phyloP scores from a whole-genome alignment of 2,797 vertebrate genomes.

The Hirundo rustica region DNA sequence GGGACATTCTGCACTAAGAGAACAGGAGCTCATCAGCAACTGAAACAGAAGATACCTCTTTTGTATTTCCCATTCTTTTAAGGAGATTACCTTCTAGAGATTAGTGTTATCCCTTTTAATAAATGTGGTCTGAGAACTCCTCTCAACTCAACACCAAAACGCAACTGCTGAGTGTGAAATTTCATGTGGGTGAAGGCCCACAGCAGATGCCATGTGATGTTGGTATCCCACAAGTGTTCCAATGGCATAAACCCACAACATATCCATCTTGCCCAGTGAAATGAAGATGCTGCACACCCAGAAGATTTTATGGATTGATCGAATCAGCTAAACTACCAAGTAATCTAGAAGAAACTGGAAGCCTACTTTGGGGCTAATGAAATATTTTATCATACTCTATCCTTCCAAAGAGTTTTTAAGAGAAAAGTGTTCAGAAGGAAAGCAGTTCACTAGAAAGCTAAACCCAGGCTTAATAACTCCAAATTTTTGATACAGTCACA shows the following conservation, averaged over 20 bases:
- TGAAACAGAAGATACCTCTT: neutral
- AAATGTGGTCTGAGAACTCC: neutral
- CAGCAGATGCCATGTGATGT: rapidly evolving
- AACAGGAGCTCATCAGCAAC: neutral
- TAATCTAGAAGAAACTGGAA: neutral
- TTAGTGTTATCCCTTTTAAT: neutral
- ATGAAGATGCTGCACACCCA: neutral
- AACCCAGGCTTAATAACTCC: neutral
- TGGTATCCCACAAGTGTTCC: neutral
- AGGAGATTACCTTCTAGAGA: neutral
- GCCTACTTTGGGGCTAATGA: neutral
- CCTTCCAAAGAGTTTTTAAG: neutral
- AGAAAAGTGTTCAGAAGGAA: neutral
- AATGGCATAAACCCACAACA: neutral
- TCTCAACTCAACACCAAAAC: neutral
- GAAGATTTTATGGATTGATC: neutral
- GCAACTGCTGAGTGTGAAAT: rapidly evolving
- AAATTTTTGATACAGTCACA: neutral
- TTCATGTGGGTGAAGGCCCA: neutral
- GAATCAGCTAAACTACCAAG: neutral
- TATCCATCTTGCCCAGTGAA: neutral
- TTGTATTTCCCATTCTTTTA: neutral
- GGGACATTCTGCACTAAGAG: neutral
- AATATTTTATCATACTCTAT: neutral
- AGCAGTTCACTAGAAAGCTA: neutral